Conservation (phyloP, 2,797 vertebrate species). For the Danio aesculapii region DNA sequence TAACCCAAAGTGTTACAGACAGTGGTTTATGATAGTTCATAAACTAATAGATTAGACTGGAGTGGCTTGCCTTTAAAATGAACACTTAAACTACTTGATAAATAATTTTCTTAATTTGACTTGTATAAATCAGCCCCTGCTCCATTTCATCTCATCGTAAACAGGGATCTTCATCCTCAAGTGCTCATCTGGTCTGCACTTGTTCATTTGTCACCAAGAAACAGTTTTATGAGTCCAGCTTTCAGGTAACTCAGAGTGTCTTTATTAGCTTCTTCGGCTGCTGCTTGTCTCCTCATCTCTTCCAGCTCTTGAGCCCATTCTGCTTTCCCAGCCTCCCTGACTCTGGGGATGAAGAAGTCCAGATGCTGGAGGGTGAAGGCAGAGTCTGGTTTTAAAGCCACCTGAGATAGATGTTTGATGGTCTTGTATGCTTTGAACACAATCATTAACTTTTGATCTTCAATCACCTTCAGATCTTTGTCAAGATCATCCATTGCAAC, state of each 20-base stretch:
- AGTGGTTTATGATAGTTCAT: not conserved
- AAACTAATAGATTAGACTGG: not conserved
- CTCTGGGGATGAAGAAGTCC: too few species aligned
- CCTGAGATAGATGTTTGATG: not conserved
- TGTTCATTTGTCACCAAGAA: not conserved
- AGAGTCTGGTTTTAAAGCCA: too few species aligned
- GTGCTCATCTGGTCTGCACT: not conserved
- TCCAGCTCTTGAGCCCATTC: too few species aligned
- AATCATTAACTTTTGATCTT: not conserved
- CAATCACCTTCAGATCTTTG: not conserved
- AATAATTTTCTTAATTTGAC: not conserved
- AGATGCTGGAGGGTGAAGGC: too few species aligned
- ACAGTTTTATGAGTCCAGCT: not conserved
- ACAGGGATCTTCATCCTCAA: not conserved
- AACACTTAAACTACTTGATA: not conserved
- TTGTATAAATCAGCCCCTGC: not conserved
- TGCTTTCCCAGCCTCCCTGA: too few species aligned
- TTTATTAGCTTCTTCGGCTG: too few species aligned
- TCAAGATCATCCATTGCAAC: not conserved
- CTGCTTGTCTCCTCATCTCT: too few species aligned
- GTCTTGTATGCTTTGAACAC: not conserved
- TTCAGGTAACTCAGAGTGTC: too few species aligned
- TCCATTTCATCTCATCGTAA: too few species aligned
- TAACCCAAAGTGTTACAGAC: not conserved
- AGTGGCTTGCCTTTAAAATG: not conserved